Percentiles rank a stretch among this genome's conserved stretches.
Evolutionary conservation across 2,888 invertebrate species (phyloP).

Genomic region (Galerucella calmariensis): DNA sequence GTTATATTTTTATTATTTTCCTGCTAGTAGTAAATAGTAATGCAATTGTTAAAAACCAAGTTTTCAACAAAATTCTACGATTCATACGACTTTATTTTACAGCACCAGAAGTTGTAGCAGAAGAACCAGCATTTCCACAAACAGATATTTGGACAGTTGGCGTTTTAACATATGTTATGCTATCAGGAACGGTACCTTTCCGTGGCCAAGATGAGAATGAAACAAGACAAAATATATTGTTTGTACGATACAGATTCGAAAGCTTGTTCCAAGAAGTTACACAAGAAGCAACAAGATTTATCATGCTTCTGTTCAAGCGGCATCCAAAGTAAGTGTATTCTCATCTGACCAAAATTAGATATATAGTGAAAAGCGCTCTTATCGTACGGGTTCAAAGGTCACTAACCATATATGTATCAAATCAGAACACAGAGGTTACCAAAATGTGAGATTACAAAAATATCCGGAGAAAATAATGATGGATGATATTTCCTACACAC

Average conservation of each 20-base stretch:
- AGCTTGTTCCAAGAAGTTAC: slow-evolving; percentile 94
- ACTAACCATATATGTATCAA: too few species aligned
- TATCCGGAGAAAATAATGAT: too few species aligned
- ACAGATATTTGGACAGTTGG: slow-evolving; percentile 98
- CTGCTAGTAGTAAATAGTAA: too few species aligned
- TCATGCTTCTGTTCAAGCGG: slow-evolving; percentile 95
- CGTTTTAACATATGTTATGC: slow-evolving; percentile 88
- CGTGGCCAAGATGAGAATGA: slow-evolving; percentile 83
- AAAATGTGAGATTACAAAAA: too few species aligned
- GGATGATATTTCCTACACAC: too few species aligned
- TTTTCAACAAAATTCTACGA: background rate
- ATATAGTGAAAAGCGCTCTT: too few species aligned
- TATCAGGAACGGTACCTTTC: slow-evolving; percentile 95
- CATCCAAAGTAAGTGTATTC: slow-evolving; percentile 79
- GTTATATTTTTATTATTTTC: background rate
- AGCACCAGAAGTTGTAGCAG: slow-evolving; percentile 90
- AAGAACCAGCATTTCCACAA: slow-evolving; percentile 88
- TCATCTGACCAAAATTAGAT: too few species aligned
- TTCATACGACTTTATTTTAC: slow-evolving; percentile 45
- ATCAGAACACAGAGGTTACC: too few species aligned
- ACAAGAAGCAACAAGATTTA: slow-evolving; percentile 91
- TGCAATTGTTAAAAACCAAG: background rate
- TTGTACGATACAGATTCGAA: slow-evolving; percentile 92
- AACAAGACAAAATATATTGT: slow-evolving; percentile 90
- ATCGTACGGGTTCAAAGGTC: too few species aligned